A percentile compares a stretch with the other conserved stretches of the same genome.
These are phyloP conservation scores for Mercenaria mercenaria DNA, from an alignment of 1,140 invertebrate species.

Conservation along the genomic window DNA sequence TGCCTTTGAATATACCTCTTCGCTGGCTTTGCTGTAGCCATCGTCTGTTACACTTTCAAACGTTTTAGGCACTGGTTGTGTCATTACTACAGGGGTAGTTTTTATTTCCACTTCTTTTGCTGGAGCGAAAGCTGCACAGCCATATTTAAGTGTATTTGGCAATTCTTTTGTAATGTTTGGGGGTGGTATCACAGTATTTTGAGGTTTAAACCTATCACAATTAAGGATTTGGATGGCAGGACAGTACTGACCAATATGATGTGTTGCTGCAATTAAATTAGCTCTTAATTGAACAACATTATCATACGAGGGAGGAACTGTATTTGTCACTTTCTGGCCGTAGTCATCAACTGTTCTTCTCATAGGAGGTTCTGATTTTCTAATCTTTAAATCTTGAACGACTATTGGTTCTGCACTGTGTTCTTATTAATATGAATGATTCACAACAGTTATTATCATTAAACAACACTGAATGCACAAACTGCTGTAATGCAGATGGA, in stretches of 20 bases:
- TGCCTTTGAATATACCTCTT: neutral
- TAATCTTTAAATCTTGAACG: neutral
- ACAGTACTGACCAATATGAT: slow-evolving; percentile 16
- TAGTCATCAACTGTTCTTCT: slow-evolving; percentile 12
- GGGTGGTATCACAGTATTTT: neutral
- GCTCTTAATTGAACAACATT: neutral
- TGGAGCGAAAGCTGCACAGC: neutral
- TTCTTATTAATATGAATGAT: neutral
- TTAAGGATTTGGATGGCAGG: slow-evolving; percentile 15
- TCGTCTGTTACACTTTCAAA: neutral
- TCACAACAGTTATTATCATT: neutral
- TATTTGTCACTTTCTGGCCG: neutral
- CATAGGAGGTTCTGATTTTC: neutral
- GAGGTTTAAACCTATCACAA: neutral
- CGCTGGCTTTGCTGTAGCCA: neutral
- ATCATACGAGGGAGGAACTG: neutral
- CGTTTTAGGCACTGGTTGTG: neutral
- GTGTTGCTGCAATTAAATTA: neutral
- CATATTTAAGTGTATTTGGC: neutral
- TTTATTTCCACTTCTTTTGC: neutral
- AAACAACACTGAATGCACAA: slow-evolving; percentile 4
- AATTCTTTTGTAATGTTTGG: neutral
- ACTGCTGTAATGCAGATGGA: slow-evolving; percentile 10
- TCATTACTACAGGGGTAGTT: neutral
- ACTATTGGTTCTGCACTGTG: slow-evolving; percentile 7